Percentiles rank a stretch among this genome's conserved stretches.
Evolutionary conservation across 2,888 invertebrate species (phyloP).

Genomic region (Aphodius sticticus): DNA sequence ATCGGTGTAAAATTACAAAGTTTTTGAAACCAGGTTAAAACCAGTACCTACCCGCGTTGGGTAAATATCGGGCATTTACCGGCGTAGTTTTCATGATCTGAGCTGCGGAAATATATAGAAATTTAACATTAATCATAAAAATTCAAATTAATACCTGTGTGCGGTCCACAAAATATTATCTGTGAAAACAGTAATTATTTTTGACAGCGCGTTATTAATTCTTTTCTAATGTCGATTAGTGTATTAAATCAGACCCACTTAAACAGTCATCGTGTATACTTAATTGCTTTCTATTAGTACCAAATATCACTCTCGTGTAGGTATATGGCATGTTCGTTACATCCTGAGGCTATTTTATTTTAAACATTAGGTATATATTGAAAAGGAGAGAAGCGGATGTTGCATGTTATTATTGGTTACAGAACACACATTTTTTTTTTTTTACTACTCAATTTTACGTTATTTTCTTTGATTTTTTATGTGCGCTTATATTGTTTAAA

Average conservation of each 20-base stretch:
- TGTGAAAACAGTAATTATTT: background rate
- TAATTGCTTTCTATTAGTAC: background rate
- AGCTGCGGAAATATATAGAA: background rate
- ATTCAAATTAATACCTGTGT: background rate
- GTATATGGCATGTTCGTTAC: background rate
- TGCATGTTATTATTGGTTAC: too few relatives aligned
- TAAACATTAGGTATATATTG: background rate
- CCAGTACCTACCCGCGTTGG: too few relatives aligned
- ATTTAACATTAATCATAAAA: background rate
- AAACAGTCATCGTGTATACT: background rate
- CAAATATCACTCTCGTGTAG: too few relatives aligned
- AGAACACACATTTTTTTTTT: too few relatives aligned
- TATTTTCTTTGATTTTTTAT: too few relatives aligned
- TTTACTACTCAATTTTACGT: too few relatives aligned
- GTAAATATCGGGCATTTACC: too few relatives aligned
- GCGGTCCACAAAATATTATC: background rate
- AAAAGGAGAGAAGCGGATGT: background rate
- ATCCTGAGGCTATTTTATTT: background rate
- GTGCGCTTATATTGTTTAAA: too few relatives aligned
- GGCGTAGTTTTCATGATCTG: background rate
- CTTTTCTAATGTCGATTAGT: background rate
- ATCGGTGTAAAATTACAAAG: too few relatives aligned
- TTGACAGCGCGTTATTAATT: background rate
- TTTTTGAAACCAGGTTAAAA: too few relatives aligned
- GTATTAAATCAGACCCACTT: background rate